Conservation (phyloP, 2,888 invertebrate species). For the Xanthostigma xanthostigma region DNA sequence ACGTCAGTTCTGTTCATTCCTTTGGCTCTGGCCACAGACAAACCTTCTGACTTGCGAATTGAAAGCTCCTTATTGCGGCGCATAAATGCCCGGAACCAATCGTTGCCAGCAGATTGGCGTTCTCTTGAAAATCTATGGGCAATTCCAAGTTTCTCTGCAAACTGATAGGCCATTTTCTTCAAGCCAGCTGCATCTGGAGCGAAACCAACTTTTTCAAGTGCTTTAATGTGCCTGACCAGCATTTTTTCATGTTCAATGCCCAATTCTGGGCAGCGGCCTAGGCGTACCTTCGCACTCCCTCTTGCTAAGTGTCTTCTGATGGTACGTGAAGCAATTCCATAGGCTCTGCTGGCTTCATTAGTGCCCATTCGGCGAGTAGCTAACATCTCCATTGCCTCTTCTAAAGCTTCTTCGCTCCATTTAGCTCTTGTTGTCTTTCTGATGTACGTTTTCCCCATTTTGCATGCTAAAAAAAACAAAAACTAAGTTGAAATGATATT, state of each 20-base stretch:
- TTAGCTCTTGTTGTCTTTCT: too few species aligned
- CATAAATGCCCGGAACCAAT: conserved; percentile 11
- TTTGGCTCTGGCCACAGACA: neutral
- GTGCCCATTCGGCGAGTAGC: too few species aligned
- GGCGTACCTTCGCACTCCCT: too few species aligned
- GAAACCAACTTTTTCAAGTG: conserved; percentile 11
- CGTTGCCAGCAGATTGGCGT: conserved; percentile 13
- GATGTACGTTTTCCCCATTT: too few species aligned
- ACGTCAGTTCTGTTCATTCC: conserved; percentile 10
- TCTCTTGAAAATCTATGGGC: conserved; percentile 15
- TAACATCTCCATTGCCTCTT: too few species aligned
- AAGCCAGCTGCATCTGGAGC: conserved; percentile 11
- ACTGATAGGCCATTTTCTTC: conserved; percentile 18
- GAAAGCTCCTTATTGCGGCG: conserved; percentile 6
- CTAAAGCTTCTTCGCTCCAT: too few species aligned
- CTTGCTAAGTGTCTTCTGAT: too few species aligned
- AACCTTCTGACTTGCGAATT: neutral
- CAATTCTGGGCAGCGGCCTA: too few species aligned
- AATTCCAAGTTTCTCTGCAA: conserved; percentile 14
- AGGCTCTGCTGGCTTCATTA: too few species aligned
- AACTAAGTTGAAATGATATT: too few species aligned
- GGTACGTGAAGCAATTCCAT: too few species aligned
- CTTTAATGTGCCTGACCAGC: conserved; percentile 8
- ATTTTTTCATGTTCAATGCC: conserved; percentile 7
- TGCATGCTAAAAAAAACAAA: too few species aligned